Evolutionary conservation across 2,888 invertebrate species (phyloP).

Genomic region (Gastracanthus pulcherrimus): DNA sequence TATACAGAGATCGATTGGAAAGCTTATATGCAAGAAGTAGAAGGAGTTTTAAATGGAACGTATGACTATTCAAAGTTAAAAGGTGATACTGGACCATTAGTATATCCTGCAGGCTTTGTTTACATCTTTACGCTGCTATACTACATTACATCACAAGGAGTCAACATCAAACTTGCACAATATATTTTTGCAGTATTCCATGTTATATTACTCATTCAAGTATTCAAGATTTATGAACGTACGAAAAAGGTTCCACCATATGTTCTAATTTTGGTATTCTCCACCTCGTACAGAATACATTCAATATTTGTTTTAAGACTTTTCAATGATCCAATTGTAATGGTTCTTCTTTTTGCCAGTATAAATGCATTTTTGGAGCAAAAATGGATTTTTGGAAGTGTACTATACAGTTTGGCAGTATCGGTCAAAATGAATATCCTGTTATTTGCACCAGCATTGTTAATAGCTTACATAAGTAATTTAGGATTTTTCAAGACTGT

Average conservation of each 20-base stretch:
- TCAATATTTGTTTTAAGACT: slow-evolving; percentile 97
- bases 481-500: slow-evolving; percentile 85
- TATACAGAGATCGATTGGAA: slow-evolving; percentile 99
- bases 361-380: slow-evolving; percentile 90
- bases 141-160: slow-evolving; percentile 88
- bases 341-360: slow-evolving; percentile 90
- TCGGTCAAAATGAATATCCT: slow-evolving; percentile 99
- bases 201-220: slow-evolving; percentile 86
- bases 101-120: slow-evolving; percentile 98
- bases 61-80: slow-evolving; percentile 92
- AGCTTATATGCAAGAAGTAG: slow-evolving; percentile 99
- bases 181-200: slow-evolving; percentile 93
- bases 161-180: slow-evolving; percentile 91
- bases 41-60: slow-evolving; percentile 97
- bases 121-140: slow-evolving; percentile 93
- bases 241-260: slow-evolving; percentile 96
- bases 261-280: slow-evolving; percentile 90
- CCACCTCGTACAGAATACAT: slow-evolving; percentile 98
- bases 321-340: slow-evolving; percentile 98
- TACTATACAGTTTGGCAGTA: slow-evolving; percentile 94
- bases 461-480: slow-evolving; percentile 90
- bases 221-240: slow-evolving; percentile 90
- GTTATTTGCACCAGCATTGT: slow-evolving; percentile 94
- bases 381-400: slow-evolving; percentile 90
- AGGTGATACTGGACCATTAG: slow-evolving; percentile 98